Evolutionary conservation across 2,888 invertebrate species (phyloP).

Genomic region (Argyresthia albistria): DNA sequence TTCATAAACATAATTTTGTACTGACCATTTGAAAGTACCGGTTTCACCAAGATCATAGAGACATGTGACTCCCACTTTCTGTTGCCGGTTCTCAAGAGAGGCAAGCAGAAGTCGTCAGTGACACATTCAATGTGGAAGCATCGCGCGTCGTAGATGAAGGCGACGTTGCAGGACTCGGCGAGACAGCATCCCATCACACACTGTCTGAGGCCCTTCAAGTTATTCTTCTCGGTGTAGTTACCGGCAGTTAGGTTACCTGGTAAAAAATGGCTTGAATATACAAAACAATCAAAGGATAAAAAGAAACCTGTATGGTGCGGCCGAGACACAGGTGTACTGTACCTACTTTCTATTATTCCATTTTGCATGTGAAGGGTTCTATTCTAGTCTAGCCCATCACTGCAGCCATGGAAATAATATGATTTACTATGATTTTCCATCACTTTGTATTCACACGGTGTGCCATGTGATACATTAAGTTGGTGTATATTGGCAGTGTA

Average conservation of each 20-base stretch:
- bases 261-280: neutral
- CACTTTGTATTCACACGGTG: too few relatives aligned
- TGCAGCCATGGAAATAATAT: too few relatives aligned
- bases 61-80: conserved; percentile 75
- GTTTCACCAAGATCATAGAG: conserved; percentile 84
- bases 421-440: too few relatives aligned
- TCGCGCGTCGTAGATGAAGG: conserved; percentile 80
- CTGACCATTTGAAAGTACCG: conserved; percentile 72
- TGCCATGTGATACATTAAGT: too few relatives aligned
- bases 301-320: too few relatives aligned
- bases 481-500: too few relatives aligned
- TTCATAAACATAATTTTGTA: conserved; percentile 4
- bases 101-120: conserved; percentile 80
- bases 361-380: too few relatives aligned
- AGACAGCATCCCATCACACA: conserved; percentile 80
- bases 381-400: too few relatives aligned
- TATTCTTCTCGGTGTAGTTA: conserved; percentile 70
- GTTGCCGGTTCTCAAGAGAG: conserved; percentile 64
- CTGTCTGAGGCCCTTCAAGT: conserved; percentile 67
- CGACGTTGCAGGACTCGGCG: conserved; percentile 81
- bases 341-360: too few relatives aligned
- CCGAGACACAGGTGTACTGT: too few relatives aligned
- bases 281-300: too few relatives aligned
- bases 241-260: conserved; percentile 72
- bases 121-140: conserved; percentile 85